Evolutionary conservation across 2,797 vertebrate genomes (phyloP).

Genomic region (Cryptoprocta ferox): DNA sequence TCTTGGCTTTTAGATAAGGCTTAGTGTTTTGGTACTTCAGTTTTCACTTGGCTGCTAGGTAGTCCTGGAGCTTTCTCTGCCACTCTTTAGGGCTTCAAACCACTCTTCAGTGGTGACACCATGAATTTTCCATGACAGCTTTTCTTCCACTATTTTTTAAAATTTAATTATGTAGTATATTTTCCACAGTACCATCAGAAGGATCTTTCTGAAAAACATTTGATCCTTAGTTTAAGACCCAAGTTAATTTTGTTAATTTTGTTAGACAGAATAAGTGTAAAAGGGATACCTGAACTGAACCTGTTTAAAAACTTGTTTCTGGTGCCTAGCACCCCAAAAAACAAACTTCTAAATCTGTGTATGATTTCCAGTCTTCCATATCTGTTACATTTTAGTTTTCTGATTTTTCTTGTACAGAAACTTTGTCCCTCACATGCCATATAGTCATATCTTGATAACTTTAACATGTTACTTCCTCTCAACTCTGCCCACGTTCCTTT

Average conservation of each 20-base stretch:
- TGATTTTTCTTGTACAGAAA: neutral
- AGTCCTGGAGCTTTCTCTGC: neutral
- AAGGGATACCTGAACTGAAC: neutral
- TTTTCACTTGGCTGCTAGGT: neutral
- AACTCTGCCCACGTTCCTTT: neutral
- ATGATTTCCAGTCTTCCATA: neutral
- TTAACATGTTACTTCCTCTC: neutral
- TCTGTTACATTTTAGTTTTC: neutral
- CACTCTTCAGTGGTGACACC: neutral
- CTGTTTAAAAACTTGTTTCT: neutral
- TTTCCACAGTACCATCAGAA: neutral
- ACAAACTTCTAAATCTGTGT: neutral
- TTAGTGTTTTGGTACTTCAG: neutral
- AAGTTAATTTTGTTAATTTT: neutral
- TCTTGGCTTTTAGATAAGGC: neutral
- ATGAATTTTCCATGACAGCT: neutral
- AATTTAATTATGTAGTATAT: neutral
- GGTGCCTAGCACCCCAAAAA: neutral
- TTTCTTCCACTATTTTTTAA: neutral
- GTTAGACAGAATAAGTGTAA: neutral
- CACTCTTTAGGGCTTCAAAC: neutral
- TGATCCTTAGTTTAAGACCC: neutral
- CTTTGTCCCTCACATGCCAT: fast-evolving
- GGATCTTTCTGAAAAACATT: neutral
- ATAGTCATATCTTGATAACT: fast-evolving